Evolutionary conservation across 2,888 invertebrate genomes (phyloP).

Genomic region (Drosophila antonietae): DNA sequence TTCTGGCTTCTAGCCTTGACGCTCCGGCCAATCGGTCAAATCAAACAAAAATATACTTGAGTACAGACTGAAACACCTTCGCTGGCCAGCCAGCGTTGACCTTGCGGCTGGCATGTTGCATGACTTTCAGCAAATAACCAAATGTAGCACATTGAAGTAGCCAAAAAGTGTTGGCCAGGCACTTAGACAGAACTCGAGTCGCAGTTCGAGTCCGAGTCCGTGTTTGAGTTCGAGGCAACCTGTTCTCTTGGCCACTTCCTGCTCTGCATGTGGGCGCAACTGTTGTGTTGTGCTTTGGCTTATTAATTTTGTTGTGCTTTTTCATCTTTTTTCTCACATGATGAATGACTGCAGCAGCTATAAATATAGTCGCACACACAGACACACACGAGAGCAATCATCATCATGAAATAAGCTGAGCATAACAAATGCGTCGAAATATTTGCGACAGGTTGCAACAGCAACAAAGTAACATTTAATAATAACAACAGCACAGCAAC

Average conservation of each 20-base stretch:
- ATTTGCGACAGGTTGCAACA: conserved; percentile 76
- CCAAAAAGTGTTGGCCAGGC: conserved; percentile 34
- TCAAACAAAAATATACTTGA: conserved; percentile 25
- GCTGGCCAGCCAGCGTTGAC: conserved; percentile 29
- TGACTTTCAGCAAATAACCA: conserved; percentile 28
- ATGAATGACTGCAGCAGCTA: conserved; percentile 76
- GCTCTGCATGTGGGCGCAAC: conserved; percentile 67
- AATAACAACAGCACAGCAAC: conserved; percentile 1
- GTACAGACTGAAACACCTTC: conserved; percentile 17
- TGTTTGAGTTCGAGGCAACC: conserved; percentile 20
- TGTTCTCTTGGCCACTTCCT: conserved; percentile 64
- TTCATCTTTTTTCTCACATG: conserved; percentile 45
- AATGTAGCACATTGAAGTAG: conserved; percentile 54
- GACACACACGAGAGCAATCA: conserved; percentile 26
- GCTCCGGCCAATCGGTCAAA: conserved; percentile 69
- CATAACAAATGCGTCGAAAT: conserved; percentile 78
- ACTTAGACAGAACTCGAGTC: conserved; percentile 31
- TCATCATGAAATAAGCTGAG: conserved; percentile 72
- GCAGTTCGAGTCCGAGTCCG: not conserved
- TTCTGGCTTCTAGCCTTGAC: conserved; percentile 60
- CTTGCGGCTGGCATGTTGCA: conserved; percentile 43
- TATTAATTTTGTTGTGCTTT: conserved; percentile 32
- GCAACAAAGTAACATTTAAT: conserved; percentile 32
- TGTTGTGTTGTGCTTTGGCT: conserved; percentile 46
- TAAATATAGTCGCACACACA: conserved; percentile 54